A percentile compares a stretch with the other conserved stretches of the same genome.
Evolutionary conservation across 1,140 invertebrate genomes (phyloP).

Genomic region (Aphis craccivora): DNA sequence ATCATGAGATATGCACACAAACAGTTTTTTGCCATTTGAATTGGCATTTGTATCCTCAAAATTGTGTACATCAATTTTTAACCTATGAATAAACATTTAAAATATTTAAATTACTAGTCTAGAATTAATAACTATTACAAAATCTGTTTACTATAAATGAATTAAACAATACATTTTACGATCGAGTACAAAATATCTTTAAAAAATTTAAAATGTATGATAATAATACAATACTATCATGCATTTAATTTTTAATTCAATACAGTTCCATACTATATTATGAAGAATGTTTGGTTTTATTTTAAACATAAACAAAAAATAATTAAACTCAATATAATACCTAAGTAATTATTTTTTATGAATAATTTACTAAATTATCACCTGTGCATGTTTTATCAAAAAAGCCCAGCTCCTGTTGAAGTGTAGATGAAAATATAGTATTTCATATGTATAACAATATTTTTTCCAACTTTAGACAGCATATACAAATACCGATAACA

Average conservation of each 20-base stretch:
- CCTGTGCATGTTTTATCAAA: conserved; percentile 91
- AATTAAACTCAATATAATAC: not conserved
- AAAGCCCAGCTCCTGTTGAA: conserved; percentile 89
- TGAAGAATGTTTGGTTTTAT: not conserved
- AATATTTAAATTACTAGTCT: not conserved
- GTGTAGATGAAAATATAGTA: conserved; percentile 78
- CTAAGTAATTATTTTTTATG: not conserved
- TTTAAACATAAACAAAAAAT: not conserved
- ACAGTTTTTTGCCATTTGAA: too few relatives aligned
- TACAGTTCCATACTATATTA: not conserved
- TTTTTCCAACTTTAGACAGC: conserved; percentile 85
- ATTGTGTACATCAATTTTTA: conserved; percentile 94
- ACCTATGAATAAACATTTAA: conserved; percentile 66
- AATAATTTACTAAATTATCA: conserved; percentile 76
- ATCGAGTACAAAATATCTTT: not conserved
- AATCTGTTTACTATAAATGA: not conserved
- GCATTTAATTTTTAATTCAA: not conserved
- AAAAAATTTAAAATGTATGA: not conserved
- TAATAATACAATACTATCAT: not conserved
- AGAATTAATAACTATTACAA: not conserved
- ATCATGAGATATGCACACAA: too few relatives aligned
- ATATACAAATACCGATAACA: conserved; percentile 89
- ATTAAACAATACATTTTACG: not conserved
- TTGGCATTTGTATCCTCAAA: conserved; percentile 66
- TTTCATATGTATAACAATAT: conserved; percentile 81